These are phyloP conservation scores for Caenorhabditis sp. DNA, from an alignment of 2,888 invertebrate genomes.

Conservation along the genomic window DNA sequence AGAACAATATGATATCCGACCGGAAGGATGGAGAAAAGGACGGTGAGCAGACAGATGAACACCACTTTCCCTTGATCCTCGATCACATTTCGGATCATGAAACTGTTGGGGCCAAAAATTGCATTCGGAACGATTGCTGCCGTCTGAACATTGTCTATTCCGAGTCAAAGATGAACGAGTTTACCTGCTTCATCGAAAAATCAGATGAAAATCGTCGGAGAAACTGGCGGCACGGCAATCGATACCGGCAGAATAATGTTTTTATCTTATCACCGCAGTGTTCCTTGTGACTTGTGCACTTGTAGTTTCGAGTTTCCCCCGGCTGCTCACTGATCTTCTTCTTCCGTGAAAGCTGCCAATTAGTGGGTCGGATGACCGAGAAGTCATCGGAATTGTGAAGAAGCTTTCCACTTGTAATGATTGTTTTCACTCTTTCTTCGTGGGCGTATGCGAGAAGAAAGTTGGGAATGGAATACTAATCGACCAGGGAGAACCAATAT, in stretches of 20 bases:
- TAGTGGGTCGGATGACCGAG: no score
- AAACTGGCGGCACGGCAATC: conserved; percentile 5
- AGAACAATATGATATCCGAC: conserved; percentile 73
- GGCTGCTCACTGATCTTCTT: conserved; percentile 27
- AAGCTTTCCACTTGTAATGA: neutral
- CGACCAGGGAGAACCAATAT: no score
- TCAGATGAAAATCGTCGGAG: neutral
- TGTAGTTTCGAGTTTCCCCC: conserved; percentile 29
- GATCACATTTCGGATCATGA: conserved; percentile 47
- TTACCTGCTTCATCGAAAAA: neutral
- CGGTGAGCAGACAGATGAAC: conserved; percentile 51
- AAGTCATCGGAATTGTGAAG: neutral
- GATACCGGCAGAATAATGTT: conserved; percentile 20
- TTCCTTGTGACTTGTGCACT: conserved; percentile 24
- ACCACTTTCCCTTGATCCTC: conserved; percentile 68
- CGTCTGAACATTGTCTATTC: conserved; percentile 1
- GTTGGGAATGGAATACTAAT: no score
- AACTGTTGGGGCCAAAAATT: conserved; percentile 46
- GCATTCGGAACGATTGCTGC: conserved; percentile 34
- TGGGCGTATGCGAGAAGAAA: no score
- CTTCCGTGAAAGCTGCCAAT: neutral
- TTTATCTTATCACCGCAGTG: conserved; percentile 36
- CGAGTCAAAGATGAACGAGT: neutral
- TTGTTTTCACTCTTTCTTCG: neutral
- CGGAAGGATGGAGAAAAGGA: conserved; percentile 64